Percentiles rank a stretch among this genome's conserved stretches.
Conservation (phyloP, 2,113 vertebrate genomes). For the Pavo muticus region DNA sequence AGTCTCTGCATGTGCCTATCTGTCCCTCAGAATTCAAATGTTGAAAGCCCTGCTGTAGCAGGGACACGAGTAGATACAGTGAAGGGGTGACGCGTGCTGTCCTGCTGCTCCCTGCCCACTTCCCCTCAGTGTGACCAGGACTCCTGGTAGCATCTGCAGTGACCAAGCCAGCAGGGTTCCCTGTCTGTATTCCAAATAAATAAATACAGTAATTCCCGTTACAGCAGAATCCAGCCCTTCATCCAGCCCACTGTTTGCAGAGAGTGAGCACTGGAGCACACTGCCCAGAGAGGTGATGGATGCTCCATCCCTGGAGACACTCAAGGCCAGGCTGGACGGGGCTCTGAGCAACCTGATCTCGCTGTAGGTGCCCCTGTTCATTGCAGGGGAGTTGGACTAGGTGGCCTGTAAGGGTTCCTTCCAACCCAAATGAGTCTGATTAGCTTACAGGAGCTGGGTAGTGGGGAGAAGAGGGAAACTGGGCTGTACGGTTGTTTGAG, state of each 20-base stretch:
- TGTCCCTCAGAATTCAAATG: not conserved
- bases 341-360: too few species aligned
- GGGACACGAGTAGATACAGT: accelerated
- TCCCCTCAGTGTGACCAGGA: not conserved
- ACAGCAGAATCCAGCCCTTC: not conserved
- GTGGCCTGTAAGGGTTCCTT: too few species aligned
- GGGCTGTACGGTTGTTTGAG: not conserved
- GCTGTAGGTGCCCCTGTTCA: too few species aligned
- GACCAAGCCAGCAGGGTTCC: not conserved
- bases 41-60: not conserved
- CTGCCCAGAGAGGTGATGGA: too few species aligned
- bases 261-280: not conserved
- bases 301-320: too few species aligned
- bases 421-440: not conserved
- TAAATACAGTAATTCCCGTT: not conserved
- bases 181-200: not conserved
- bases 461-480: not conserved
- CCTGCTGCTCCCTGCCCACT: not conserved
- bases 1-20: not conserved
- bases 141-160: not conserved
- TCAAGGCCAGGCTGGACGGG: too few species aligned
- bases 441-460: not conserved
- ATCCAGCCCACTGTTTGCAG: not conserved
- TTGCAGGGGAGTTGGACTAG: too few species aligned
- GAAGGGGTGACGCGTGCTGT: not conserved